Evolutionary conservation across 2,888 invertebrate species (phyloP), one percentile per base, ranked within the genome.

Genomic region (Mythimna vitellina): DNA sequence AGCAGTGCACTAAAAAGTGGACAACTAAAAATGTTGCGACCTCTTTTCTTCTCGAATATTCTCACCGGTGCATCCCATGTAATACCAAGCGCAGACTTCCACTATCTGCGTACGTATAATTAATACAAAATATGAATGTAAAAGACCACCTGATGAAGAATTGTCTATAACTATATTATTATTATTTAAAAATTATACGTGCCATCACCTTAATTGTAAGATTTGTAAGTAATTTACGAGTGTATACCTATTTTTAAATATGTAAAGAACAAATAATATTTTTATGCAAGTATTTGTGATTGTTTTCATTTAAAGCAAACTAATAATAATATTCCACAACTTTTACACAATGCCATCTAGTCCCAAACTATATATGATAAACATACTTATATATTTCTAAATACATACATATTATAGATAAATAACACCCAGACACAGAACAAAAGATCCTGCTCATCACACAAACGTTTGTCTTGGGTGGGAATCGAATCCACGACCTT

Each of bases 161-260:
- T 64, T 73, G 57, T 32, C 49, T 74, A 42, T 57, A 20, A 60
- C 29, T 61, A 74, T 61, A 62, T 46, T 56, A 63, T 51, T 56
- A 63, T 56, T 65, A 81, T 78, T 84, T 80, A 62, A 83, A 72
- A 71, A 74, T 35, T 25, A 14, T 66, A 82, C 78, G 83, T 84
- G 83, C 82, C 82, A 84, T 84, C 71, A 72, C 29, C n/a, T 76
- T 74, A 65, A 68, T 58, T 82, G 22, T 82, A 84, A 73, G 69
- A 42, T 32, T 60, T 60, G 14, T 62, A 46, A 76, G 73, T 72
- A 67, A 77, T 75, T 73, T 77, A 80, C 56, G 46, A 49, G 35
- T 76, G 61, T 76, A 68, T 72, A 70, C 70, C 49, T 73, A 72
- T 76, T 78, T 76, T 76, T 76, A 20, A 77, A 84, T 51, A 77